Evolutionary conservation across 1,140 invertebrate genomes (phyloP), one percentile per base, ranked within the genome.

Genomic region (Nymphalis io): DNA sequence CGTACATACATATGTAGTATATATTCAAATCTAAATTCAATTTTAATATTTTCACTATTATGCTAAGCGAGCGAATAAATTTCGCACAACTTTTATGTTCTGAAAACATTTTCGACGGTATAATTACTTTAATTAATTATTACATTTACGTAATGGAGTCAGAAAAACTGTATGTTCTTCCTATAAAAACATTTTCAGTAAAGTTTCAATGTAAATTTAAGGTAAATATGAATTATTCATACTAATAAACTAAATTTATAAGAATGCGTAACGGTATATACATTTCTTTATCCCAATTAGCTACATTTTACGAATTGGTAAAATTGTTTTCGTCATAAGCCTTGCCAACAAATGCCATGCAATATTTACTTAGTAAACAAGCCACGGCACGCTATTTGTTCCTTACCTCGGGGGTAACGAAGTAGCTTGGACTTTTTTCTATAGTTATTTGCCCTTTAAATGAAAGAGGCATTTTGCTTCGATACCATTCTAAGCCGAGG

Each of bases 361-460:
- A 62, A 27, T 69, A 64, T 70, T 71, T 53, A 71, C 42, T 48
- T n/a, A 66, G 48, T 46, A 55, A 70, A 60, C 38, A 60, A 59
- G 8, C 15, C 27, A 16, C 48, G 67, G 44, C 44, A 42, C 58
- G 58, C 23, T 53, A 46, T 60, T 64, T 55, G 18, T 60, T 5
- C 86, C 92, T 93, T 90, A 98, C 98, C 93, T 98, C 97, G 16
- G 97, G 96, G 15, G 98, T 99, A 60, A 99, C 96, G 92, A 99
- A 99, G 92, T 99, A 99, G 79, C 97, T 98, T 0, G 98, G 98
- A 72, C 97, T 98, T 90, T 99, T 99, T 91, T 99, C 98, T 78
- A 99, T 98, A 15, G 98, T 99, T 71, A 99, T 95, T 91, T 99
- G 97, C 21, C 95, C 96, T 65, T 94, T 94, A 85, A 96, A 96